A percentile compares a stretch with the other conserved stretches of the same genome.
phyloP scores from a whole-genome alignment of 2,888 invertebrate species.

The Tryphoninae sp. region DNA sequence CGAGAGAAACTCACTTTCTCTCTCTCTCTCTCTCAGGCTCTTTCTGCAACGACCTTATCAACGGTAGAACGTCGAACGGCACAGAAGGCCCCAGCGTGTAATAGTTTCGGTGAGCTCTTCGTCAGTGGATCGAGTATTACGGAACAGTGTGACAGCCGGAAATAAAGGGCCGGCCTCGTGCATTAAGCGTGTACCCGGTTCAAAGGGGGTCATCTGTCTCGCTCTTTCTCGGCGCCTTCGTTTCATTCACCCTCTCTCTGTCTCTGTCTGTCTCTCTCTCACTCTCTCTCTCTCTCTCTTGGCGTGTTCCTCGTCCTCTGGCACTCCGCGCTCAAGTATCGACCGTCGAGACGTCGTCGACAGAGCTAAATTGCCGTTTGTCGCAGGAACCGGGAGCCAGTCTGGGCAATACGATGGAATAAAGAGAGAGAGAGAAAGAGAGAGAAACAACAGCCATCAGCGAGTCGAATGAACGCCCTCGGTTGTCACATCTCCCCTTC shows the following conservation, averaged over 20 bases:
- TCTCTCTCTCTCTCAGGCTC: neutral
- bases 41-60: neutral
- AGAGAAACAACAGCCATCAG: neutral
- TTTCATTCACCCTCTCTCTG: constrained; percentile 18
- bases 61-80: constrained; percentile 10
- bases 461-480: constrained; percentile 48
- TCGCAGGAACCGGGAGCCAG: constrained; percentile 67
- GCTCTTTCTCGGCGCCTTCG: constrained; percentile 25
- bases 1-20: constrained; percentile 8
- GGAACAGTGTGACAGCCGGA: constrained; percentile 75
- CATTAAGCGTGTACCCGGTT: constrained; percentile 72
- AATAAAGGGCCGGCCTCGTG: constrained; percentile 75
- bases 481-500: constrained; percentile 27
- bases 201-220: constrained; percentile 65
- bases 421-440: neutral
- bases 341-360: constrained; percentile 62
- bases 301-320: constrained; percentile 52
- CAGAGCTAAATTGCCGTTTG: constrained; percentile 77
- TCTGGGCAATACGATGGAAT: neutral
- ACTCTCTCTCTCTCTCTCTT: constrained; percentile 54
- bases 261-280: constrained; percentile 26
- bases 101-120: neutral
- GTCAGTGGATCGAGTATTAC: constrained; percentile 20
- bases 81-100: neutral
- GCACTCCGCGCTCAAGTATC: constrained; percentile 56